phyloP scores from a whole-genome alignment of 2,113 vertebrate species.

The Psittacara wagleri region DNA sequence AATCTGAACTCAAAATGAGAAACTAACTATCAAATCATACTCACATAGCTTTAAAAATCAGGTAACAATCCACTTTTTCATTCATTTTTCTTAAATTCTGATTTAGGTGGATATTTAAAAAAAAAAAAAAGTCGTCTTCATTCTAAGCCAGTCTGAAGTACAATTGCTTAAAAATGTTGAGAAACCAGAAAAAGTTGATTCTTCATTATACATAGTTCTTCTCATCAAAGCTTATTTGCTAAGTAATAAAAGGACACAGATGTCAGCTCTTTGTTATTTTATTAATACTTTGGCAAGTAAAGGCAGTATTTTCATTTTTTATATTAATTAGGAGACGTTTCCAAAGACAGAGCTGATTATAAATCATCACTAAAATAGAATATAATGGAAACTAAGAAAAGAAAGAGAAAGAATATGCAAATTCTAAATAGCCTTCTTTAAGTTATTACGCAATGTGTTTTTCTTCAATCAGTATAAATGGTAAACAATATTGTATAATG shows the following conservation, averaged over 20 bases:
- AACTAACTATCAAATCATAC: background rate
- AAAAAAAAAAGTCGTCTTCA: background rate
- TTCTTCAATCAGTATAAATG: background rate
- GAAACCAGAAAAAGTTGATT: background rate
- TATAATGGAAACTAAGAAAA: background rate
- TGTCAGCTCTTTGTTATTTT: background rate
- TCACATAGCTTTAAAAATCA: background rate
- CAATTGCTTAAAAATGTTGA: background rate
- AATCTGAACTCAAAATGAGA: background rate
- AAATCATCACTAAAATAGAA: background rate
- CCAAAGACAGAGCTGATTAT: background rate
- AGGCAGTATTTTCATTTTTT: background rate
- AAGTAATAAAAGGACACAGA: background rate
- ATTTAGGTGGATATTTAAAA: background rate
- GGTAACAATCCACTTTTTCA: background rate
- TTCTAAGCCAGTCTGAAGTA: background rate
- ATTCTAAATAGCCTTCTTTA: background rate
- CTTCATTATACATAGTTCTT: background rate
- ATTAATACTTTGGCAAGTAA: background rate
- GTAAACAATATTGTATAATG: conserved; percentile 13
- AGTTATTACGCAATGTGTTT: background rate
- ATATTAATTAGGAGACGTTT: background rate
- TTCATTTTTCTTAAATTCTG: background rate
- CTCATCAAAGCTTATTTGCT: background rate
- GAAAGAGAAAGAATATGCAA: background rate